phyloP scores from a whole-genome alignment of 2,113 vertebrate genomes.

The Terrapene triunguis region DNA sequence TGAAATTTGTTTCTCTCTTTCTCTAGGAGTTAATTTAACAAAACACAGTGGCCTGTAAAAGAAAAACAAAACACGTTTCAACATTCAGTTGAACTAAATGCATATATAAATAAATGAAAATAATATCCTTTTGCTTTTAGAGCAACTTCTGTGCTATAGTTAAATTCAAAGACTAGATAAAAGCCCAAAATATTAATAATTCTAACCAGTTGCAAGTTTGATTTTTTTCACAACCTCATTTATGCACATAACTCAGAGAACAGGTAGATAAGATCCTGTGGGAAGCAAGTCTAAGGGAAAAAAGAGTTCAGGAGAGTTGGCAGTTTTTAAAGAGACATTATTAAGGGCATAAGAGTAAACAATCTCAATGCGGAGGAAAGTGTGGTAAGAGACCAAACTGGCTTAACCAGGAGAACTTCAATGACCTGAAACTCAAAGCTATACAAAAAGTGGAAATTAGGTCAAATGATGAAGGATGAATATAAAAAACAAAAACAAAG shows the following conservation, averaged over 20 bases:
- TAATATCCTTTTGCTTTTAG: neutral
- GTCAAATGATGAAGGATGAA: neutral
- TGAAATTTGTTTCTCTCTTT: constrained; percentile 56
- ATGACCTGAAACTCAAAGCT: neutral
- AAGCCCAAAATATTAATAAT: neutral
- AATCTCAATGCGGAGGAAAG: neutral
- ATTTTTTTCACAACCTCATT: neutral
- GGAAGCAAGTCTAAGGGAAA: neutral
- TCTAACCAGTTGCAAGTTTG: neutral
- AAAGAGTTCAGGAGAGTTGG: neutral
- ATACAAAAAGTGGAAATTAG: neutral
- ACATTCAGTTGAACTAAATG: neutral
- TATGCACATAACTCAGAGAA: neutral
- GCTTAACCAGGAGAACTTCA: neutral
- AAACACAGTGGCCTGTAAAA: constrained; percentile 70
- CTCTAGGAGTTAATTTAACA: constrained; percentile 80
- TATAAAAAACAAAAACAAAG: neutral
- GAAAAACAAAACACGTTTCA: neutral
- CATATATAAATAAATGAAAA: constrained; percentile 28
- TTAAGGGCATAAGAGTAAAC: neutral
- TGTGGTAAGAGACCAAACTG: neutral
- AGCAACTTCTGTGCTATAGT: neutral
- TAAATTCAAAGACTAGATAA: neutral
- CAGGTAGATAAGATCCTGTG: neutral
- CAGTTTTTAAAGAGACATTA: neutral